These are phyloP conservation scores for Bacillus rossius DNA, from an alignment of 1,140 invertebrate genomes.

Conservation along the genomic window DNA sequence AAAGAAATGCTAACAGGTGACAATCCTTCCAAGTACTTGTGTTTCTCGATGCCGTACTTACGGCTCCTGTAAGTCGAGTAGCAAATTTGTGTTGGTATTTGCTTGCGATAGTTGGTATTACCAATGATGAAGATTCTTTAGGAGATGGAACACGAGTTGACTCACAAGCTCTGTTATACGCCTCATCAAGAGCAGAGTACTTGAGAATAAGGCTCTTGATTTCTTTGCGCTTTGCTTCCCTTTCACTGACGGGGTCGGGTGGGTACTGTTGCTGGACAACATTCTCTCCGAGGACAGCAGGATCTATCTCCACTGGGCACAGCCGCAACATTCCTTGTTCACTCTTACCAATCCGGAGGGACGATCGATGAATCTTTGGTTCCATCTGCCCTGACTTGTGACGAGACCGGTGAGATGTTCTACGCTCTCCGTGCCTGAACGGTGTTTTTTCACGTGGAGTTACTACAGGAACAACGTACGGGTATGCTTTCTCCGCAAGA, in stretches of 20 bases:
- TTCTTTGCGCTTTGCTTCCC: conserved; percentile 70
- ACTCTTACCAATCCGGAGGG: conserved; percentile 10
- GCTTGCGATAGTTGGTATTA: background rate
- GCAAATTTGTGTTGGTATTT: conserved; percentile 13
- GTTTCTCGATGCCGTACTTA: conserved; percentile 18
- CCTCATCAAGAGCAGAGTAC: conserved; percentile 64
- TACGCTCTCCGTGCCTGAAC: conserved; percentile 38
- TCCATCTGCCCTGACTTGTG: conserved; percentile 13
- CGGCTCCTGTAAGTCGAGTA: conserved; percentile 9
- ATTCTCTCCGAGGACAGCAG: conserved; percentile 35
- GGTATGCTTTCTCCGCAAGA: conserved; percentile 61
- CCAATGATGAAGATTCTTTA: background rate
- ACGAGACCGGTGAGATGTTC: conserved; percentile 1
- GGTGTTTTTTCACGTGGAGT: conserved; percentile 54
- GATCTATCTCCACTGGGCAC: conserved; percentile 5
- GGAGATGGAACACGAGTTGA: background rate
- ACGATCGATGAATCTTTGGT: background rate
- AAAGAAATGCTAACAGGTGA: no score
- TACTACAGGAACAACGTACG: conserved; percentile 44
- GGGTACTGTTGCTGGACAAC: conserved; percentile 39
- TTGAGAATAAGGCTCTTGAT: conserved; percentile 73
- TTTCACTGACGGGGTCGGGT: conserved; percentile 51
- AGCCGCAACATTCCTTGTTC: conserved; percentile 11
- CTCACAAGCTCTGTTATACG: conserved; percentile 20
- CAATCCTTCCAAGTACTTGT: no score